A percentile compares a stretch with the other conserved stretches of the same genome.
Conservation (phyloP, 2,888 invertebrate species). For the Parnassius apollo region DNA sequence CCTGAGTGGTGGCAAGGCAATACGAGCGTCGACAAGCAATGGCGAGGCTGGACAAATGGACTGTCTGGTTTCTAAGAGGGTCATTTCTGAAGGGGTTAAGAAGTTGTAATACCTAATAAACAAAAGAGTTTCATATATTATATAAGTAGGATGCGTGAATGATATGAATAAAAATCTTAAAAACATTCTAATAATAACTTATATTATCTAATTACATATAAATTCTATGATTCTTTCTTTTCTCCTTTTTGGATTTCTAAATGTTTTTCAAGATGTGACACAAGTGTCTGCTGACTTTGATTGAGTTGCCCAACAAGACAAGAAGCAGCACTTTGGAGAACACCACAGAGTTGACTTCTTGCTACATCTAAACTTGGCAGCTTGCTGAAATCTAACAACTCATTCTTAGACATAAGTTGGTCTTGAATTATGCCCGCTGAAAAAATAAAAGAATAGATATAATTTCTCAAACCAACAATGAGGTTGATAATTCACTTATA, state of each 20-base stretch:
- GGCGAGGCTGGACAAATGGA: too few relatives aligned
- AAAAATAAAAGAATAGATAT: slow-evolving; percentile 35
- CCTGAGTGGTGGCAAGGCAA: too few relatives aligned
- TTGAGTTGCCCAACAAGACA: slow-evolving; percentile 84
- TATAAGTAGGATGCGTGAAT: too few relatives aligned
- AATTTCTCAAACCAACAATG: too few relatives aligned
- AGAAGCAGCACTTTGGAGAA: slow-evolving; percentile 84
- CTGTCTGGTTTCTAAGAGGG: too few relatives aligned
- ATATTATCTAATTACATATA: slow-evolving; percentile 1
- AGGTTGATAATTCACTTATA: too few relatives aligned
- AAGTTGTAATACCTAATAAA: too few relatives aligned
- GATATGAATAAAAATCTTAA: too few relatives aligned
- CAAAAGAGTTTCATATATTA: too few relatives aligned
- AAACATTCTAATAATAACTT: neutral
- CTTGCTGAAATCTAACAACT: slow-evolving; percentile 84
- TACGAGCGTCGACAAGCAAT: too few relatives aligned
- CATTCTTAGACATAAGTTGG: slow-evolving; percentile 84
- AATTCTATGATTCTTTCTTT: slow-evolving; percentile 31
- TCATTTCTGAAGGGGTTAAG: too few relatives aligned
- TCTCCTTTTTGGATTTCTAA: slow-evolving; percentile 51
- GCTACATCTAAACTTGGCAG: slow-evolving; percentile 84
- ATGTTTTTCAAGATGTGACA: slow-evolving; percentile 84
- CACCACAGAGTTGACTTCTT: slow-evolving; percentile 85
- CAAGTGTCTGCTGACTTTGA: slow-evolving; percentile 84
- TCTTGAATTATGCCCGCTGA: slow-evolving; percentile 88